Evolutionary conservation across 2,797 vertebrate species (phyloP).

Genomic region (Malacoraja senta): DNA sequence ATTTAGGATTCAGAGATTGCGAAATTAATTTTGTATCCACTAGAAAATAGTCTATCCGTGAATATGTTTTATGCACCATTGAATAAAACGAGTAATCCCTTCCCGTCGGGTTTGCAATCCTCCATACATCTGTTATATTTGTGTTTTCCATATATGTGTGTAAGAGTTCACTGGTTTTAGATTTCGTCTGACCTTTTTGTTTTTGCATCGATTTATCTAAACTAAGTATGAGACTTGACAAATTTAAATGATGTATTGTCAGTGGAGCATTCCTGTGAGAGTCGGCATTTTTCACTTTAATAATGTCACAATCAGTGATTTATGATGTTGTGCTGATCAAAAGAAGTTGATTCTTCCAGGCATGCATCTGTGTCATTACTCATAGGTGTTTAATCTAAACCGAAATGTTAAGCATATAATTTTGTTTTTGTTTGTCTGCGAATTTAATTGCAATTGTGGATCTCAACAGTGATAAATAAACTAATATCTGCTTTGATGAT

Average conservation of each 20-base stretch:
- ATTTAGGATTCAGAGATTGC: no score
- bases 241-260: background rate
- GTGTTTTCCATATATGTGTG: no score
- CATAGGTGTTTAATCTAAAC: background rate
- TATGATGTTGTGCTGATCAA: background rate
- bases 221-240: background rate
- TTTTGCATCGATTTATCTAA: no score
- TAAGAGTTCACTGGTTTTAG: no score
- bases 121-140: no score
- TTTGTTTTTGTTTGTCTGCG: background rate
- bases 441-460: background rate
- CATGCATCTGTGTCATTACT: background rate
- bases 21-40: no score
- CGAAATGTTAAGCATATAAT: background rate
- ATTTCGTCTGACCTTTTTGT: no score
- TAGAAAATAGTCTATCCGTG: no score
- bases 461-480: background rate
- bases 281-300: background rate
- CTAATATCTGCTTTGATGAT: background rate
- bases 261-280: background rate
- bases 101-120: no score
- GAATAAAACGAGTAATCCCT: no score
- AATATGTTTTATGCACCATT: no score
- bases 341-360: background rate
- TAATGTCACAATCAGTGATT: no score